Evolutionary conservation across 2,113 vertebrate species (phyloP), one percentile per base, ranked within the genome.

Genomic region (Nymphicus hollandicus): DNA sequence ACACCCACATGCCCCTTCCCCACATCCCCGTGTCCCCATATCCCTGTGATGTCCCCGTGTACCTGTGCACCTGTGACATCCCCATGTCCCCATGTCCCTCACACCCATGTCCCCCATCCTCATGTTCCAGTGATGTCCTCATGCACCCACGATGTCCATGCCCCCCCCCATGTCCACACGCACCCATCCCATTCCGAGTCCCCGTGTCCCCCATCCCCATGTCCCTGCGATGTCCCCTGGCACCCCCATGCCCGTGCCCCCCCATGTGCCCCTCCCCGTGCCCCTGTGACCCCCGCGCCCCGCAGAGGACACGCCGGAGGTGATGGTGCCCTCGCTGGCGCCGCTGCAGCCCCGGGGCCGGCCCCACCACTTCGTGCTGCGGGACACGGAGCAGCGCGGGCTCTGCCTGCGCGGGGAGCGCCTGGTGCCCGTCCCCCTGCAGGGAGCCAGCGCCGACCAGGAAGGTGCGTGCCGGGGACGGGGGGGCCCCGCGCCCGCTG

Each of bases 311-410:
- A 39, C 39, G 2, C 5, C 3, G 12, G n/a, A 3, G 6, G 7
- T 71, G 27, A 9, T 1, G 5, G 28, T 9, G 19, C 9, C 69
- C 35, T 23, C 69, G 6, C 10, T 3, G 15, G 20, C 17, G 11
- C 13, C 2, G 6, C 4, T 20, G 4, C 7, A 1, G 8, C 39
- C 24, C 19, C 2, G 0, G 19, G 18, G 13, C 0, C 35, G 16
- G 33, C 93, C 93, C 12, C 86, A 78, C 71, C 93, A 78, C 35
- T 94, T 68, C 65, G 0, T 46, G 52, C 3, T 94, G 76, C 15
- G 89, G 76, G 93, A 94, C 93, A 72, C 89, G 4, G 77, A 92
- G 77, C 93, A 92, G 53, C 39, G 24, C 24, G 86, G 77, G 6
- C 81, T 95, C 11, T 79, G 47, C 65, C 77, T 95, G 17, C 33